Evolutionary conservation across 2,888 invertebrate species (phyloP), one percentile per base, ranked within the genome.

Genomic region (Drosophila eohydei): DNA sequence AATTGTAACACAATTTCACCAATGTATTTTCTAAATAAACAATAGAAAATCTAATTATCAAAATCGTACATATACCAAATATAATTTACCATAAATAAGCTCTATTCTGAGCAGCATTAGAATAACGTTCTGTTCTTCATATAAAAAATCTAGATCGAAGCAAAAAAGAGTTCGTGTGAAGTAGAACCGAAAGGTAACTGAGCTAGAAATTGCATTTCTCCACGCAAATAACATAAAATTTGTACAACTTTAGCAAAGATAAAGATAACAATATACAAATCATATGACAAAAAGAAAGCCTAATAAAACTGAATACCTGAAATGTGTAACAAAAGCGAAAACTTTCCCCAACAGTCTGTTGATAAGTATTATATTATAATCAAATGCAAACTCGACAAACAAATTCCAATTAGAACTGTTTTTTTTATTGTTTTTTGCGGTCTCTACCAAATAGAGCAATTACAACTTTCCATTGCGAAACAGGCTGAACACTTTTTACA

Each of bases 381-480:
- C 38, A 36, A 77, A 61, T 30, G 41, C 59, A 41, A 60, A 62
- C 11, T 54, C 52, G 43, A 0, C 32, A 44, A 58, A 28, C 28
- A 30, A 65, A 51, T 50, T 30, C 4, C 21, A 43, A 41, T 57
- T 34, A 44, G 30, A 68, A 50, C 26, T 5, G 38, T 57, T 52
- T 54, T 9, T 56, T 51, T 46, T 14, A 4, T 34, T 2, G 6
- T 34, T 34, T 34, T 4, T 14, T 28, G 3, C 28, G 46, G 21
- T 21, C 43, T 44, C 43, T 34, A 34, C 81, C 78, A 78, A 78
- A 78, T 80, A 64, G 71, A 78, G 78, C 55, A 55, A 71, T 76
- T 71, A 61, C 78, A 80, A 80, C 78, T 80, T 78, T 80, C 77
- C 65, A 76, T 58, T 76, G 63, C 30, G 51, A 55, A 73, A 48